Evolutionary conservation across 2,797 vertebrate genomes (phyloP).

Genomic region (Danio jaintianensis): DNA sequence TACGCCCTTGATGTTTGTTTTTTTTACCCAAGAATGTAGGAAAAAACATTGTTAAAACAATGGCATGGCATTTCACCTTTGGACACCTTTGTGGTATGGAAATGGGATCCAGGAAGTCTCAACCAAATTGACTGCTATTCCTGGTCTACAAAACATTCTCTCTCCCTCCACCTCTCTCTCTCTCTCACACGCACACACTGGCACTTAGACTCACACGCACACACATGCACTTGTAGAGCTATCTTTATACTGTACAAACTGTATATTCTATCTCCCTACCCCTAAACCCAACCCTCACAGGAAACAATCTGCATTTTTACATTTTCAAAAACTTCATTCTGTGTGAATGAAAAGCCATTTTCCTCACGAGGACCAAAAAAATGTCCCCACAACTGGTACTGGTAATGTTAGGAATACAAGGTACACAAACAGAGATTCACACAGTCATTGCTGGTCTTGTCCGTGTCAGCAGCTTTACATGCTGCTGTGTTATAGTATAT

Average conservation of each 20-base stretch:
- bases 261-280: no score
- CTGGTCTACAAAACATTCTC: background rate
- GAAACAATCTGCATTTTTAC: no score
- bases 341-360: no score
- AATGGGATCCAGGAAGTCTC: conserved; percentile 32
- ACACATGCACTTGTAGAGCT: background rate
- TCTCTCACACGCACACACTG: background rate
- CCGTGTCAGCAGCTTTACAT: conserved; percentile 30
- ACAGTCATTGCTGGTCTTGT: conserved; percentile 30
- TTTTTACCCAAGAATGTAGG: background rate
- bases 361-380: no score
- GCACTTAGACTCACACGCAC: background rate
- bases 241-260: no score
- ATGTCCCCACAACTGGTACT: no score
- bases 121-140: conserved; percentile 24
- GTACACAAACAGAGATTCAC: background rate
- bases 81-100: background rate
- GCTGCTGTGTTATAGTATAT: background rate
- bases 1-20: conserved; percentile 12
- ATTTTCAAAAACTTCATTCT: no score
- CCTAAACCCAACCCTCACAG: no score
- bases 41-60: conserved; percentile 10
- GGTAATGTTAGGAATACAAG: background rate
- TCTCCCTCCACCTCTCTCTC: background rate
- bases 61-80: conserved; percentile 22